Conservation (phyloP, 1,140 invertebrate species). For the Scylla paramamosain region DNA sequence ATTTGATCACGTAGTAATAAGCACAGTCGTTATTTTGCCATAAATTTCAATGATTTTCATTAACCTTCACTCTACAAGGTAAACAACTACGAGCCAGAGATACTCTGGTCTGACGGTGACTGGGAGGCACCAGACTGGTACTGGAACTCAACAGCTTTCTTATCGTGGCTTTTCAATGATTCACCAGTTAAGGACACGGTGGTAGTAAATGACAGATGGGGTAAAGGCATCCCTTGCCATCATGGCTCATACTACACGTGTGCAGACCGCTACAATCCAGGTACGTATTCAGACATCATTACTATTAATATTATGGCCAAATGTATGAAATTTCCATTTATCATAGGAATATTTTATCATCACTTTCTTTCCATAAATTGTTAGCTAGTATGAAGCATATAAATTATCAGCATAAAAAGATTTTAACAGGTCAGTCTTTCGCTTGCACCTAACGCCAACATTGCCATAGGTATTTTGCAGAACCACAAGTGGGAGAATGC, state of each 20-base stretch:
- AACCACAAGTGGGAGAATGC: too few relatives aligned
- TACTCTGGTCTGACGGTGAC: slow-evolving; percentile 94
- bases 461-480: too few relatives aligned
- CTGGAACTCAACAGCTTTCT: slow-evolving; percentile 83
- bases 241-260: slow-evolving; percentile 94
- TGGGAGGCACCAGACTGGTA: slow-evolving; percentile 83
- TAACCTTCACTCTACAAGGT: too few relatives aligned
- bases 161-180: slow-evolving; percentile 97
- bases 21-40: not conserved
- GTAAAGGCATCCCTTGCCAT: slow-evolving; percentile 86
- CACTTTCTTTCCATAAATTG: too few relatives aligned
- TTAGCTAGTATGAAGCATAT: too few relatives aligned
- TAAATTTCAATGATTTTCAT: not conserved
- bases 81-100: slow-evolving; percentile 90
- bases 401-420: too few relatives aligned
- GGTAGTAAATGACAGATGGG: slow-evolving; percentile 94
- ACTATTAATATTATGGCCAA: too few relatives aligned
- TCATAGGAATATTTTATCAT: too few relatives aligned
- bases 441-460: too few relatives aligned
- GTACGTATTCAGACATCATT: too few relatives aligned
- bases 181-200: slow-evolving; percentile 94
- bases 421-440: too few relatives aligned
- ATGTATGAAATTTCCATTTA: too few relatives aligned
- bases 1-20: not conserved
- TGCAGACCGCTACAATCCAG: slow-evolving; percentile 85